Evolutionary conservation across 2,888 invertebrate genomes (phyloP), one percentile per base, ranked within the genome.

Genomic region (Harpalus rufipes): DNA sequence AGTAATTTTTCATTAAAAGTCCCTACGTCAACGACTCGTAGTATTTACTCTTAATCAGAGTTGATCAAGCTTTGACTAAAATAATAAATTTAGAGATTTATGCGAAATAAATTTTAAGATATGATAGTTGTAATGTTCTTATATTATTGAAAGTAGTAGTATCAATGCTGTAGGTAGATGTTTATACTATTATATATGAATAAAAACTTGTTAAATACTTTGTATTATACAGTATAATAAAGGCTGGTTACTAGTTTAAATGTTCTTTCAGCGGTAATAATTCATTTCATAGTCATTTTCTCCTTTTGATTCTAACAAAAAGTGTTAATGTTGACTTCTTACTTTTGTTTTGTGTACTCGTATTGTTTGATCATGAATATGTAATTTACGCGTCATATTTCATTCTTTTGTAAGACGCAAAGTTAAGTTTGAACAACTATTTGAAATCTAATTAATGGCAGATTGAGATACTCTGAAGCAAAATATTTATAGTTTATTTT

Each of bases 331-430:
- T 63, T 63, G 12, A 59, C 59, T 59, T 14, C 16, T 16, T 59
- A 21, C 16, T 63, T 21, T 63, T 63, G 63, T 21, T 63, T 63
- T 63, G 12, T 18, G 18, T 63, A 21, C 7, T 18, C 12, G 18
- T 63, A 63, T 68, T 68, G 68, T 68, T 68, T 39, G 68, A n/a
- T 68, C 32, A 25, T 68, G 68, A 68, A 68, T 68, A 39, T 68
- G 10, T 68, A 68, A 68, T 68, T 68, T 68, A 68, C n/a, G n/a
- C 14, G 6, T 68, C 25, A 68, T 68, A 68, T 68, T 68, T 68
- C 68, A 68, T 39, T 32, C 21, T 63, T 63, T 51, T 51, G 44
- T 51, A 12, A 12, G 44, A 12, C 12, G 44, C 44, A 51, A 51
- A 8, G 10, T 5, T 32, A 5, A 32, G 32, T 32, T 32, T 32